phyloP scores from a whole-genome alignment of 2,888 invertebrate genomes.

The Standfussiana lucernea region DNA sequence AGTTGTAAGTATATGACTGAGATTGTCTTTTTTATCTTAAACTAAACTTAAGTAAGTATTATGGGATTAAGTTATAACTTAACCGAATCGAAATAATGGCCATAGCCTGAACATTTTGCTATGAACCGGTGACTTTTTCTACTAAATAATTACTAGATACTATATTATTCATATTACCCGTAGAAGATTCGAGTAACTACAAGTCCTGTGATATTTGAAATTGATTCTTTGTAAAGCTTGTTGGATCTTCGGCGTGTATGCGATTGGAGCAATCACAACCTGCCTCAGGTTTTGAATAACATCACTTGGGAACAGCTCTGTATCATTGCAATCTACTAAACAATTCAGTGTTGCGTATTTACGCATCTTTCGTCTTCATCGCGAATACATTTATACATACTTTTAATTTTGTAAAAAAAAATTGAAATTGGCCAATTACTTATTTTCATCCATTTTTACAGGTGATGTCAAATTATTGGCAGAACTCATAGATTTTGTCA shows the following conservation, averaged over 20 bases:
- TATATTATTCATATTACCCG: constrained; percentile 69
- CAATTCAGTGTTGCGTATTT: constrained; percentile 81
- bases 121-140: background rate
- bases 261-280: constrained; percentile 76
- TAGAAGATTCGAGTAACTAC: constrained; percentile 80
- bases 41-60: background rate
- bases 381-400: constrained; percentile 63
- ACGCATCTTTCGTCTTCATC: constrained; percentile 81
- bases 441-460: constrained; percentile 57
- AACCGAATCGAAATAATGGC: background rate
- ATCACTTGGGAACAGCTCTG: constrained; percentile 78
- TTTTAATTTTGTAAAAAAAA: constrained; percentile 46
- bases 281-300: constrained; percentile 80
- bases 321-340: constrained; percentile 78
- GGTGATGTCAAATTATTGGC: constrained; percentile 31
- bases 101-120: background rate
- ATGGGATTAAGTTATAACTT: background rate
- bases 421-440: background rate
- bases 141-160: background rate
- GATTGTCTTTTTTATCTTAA: too few species aligned
- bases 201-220: constrained; percentile 83
- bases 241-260: constrained; percentile 79
- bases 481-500: constrained; percentile 54
- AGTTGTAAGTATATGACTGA: background rate
- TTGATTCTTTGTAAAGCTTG: constrained; percentile 80